Conservation (phyloP, 2,888 invertebrate species). For the Stegophylla sp. region DNA sequence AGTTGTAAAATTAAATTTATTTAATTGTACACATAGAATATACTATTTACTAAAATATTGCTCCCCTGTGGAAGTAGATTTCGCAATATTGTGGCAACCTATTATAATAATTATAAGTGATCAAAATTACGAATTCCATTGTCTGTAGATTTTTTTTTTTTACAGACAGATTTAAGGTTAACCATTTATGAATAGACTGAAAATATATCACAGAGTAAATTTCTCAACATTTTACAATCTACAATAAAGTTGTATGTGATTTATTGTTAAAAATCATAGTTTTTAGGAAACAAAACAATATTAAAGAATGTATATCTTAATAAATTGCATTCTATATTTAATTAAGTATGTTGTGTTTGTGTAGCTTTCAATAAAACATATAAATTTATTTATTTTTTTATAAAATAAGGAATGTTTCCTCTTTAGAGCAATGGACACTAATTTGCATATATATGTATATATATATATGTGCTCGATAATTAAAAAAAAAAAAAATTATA, state of each 20-base stretch:
- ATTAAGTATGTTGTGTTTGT: constrained; percentile 46
- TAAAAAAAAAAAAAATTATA: background rate
- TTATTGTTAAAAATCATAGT: constrained; percentile 32
- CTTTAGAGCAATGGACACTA: constrained; percentile 11
- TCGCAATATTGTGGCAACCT: constrained; percentile 4
- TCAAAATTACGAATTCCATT: constrained; percentile 42
- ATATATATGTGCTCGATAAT: constrained; percentile 31
- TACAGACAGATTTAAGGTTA: constrained; percentile 30
- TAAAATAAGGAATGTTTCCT: constrained; percentile 36
- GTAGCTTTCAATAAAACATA: constrained; percentile 43
- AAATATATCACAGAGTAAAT: constrained; percentile 39
- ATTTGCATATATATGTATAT: no score
- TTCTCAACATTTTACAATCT: constrained; percentile 38
- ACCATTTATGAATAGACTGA: constrained; percentile 48
- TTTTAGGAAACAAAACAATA: constrained; percentile 41
- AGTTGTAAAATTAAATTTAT: constrained; percentile 7
- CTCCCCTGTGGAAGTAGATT: constrained; percentile 3
- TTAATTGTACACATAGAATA: constrained; percentile 10
- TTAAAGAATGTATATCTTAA: constrained; percentile 43
- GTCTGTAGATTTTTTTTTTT: constrained; percentile 24
- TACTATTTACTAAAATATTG: constrained; percentile 20
- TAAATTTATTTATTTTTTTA: constrained; percentile 25
- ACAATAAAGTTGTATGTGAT: constrained; percentile 33
- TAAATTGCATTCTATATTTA: constrained; percentile 49
- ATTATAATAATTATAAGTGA: constrained; percentile 13